Evolutionary conservation across 2,888 invertebrate genomes (phyloP).

Genomic region (Pyrgus malvae): DNA sequence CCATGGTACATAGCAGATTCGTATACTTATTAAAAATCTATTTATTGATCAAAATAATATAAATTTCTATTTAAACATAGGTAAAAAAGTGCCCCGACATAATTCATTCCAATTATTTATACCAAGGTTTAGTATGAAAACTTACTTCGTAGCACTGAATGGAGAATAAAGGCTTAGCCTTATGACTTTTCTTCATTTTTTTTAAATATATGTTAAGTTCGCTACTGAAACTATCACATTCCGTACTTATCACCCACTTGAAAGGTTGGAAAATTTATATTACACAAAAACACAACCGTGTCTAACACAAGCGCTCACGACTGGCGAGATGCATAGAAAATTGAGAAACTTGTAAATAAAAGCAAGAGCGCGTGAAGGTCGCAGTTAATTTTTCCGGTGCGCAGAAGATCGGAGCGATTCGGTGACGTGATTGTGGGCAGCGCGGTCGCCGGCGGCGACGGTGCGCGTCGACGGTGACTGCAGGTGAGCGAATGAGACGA

Average conservation of each 20-base stretch:
- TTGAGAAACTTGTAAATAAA: constrained; percentile 36
- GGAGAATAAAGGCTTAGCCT: constrained; percentile 77
- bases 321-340: constrained; percentile 32
- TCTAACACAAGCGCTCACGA: constrained; percentile 29
- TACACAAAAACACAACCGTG: constrained; percentile 26
- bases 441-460: constrained; percentile 30
- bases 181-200: constrained; percentile 63
- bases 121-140: too few relatives aligned
- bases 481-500: constrained; percentile 35
- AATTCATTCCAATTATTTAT: too few relatives aligned
- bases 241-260: constrained; percentile 21
- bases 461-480: constrained; percentile 36
- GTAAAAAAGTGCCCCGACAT: too few relatives aligned
- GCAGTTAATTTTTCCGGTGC: constrained; percentile 58
- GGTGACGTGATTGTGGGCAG: constrained; percentile 28
- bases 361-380: constrained; percentile 64
- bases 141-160: constrained; percentile 84
- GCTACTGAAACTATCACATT: constrained; percentile 30
- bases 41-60: too few relatives aligned
- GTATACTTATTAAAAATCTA: not conserved
- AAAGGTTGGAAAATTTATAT: constrained; percentile 7
- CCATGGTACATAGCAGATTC: too few relatives aligned
- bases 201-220: constrained; percentile 17
- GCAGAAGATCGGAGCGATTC: constrained; percentile 51
- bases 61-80: too few relatives aligned